These are phyloP conservation scores for Orestias chungarensis DNA, from an alignment of 2,797 vertebrate species.

Conservation along the genomic window DNA sequence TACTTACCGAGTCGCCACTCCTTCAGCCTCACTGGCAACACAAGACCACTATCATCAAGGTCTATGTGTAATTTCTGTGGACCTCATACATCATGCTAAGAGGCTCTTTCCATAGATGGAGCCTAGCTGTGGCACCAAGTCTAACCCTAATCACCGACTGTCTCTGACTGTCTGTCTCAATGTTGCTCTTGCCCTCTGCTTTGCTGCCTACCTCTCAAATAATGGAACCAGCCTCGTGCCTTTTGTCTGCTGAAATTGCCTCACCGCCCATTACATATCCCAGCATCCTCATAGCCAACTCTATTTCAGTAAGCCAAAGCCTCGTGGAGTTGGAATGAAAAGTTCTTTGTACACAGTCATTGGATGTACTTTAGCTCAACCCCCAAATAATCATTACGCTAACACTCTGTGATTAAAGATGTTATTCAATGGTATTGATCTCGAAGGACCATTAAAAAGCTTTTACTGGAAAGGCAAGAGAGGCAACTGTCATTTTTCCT, in stretches of 20 bases:
- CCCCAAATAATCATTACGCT: slow-evolving; percentile 58
- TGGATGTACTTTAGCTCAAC: slow-evolving; percentile 37
- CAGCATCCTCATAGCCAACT: slow-evolving; percentile 42
- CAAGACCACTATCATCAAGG: slow-evolving; percentile 28
- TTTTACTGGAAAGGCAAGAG: slow-evolving; percentile 51
- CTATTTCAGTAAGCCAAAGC: slow-evolving; percentile 41
- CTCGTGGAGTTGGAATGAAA: slow-evolving; percentile 13
- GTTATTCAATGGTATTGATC: slow-evolving; percentile 56
- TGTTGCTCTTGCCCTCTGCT: slow-evolving; percentile 47
- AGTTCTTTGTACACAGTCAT: slow-evolving; percentile 22
- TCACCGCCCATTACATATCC: slow-evolving; percentile 57
- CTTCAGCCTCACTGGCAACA: slow-evolving; percentile 33
- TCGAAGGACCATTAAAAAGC: slow-evolving; percentile 55
- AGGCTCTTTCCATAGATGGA: slow-evolving; percentile 75
- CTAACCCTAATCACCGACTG: slow-evolving; percentile 74
- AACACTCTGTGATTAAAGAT: slow-evolving; percentile 43
- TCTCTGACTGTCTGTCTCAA: slow-evolving; percentile 67
- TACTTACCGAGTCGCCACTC: slow-evolving; percentile 27
- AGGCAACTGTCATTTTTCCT: slow-evolving; percentile 7
- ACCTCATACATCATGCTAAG: slow-evolving; percentile 69
- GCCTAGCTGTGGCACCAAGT: slow-evolving; percentile 65
- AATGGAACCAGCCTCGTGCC: slow-evolving; percentile 57
- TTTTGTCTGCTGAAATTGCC: slow-evolving; percentile 53
- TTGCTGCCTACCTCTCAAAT: slow-evolving; percentile 38
- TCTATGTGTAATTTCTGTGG: slow-evolving; percentile 30